phyloP scores from a whole-genome alignment of 2,888 invertebrate species.

The Eilema depressum region DNA sequence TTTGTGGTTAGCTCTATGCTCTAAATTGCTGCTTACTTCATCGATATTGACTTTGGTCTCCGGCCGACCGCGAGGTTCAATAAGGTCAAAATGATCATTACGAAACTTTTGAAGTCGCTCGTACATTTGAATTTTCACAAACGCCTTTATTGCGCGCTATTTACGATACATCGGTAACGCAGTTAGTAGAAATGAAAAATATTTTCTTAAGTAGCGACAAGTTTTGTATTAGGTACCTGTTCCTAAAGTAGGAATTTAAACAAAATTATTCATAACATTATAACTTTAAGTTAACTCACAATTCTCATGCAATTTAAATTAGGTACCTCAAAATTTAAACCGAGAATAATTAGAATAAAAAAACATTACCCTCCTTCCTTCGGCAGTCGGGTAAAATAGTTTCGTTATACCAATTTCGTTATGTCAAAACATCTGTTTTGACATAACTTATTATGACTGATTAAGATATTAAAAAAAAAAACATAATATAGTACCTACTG shows the following conservation, averaged over 20 bases:
- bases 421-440: no score
- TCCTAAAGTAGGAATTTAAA: no score
- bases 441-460: no score
- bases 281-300: background rate
- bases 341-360: no score
- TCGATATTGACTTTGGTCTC: background rate
- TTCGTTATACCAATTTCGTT: no score
- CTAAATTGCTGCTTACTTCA: background rate
- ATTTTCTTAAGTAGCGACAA: background rate
- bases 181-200: background rate
- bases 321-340: background rate
- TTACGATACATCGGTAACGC: conserved; percentile 1
- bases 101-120: background rate
- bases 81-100: background rate
- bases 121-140: background rate
- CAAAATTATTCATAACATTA: background rate
- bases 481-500: no score
- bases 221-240: no score
- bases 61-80: background rate
- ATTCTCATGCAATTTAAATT: background rate
- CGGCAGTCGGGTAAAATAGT: no score
- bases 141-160: background rate
- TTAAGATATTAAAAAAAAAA: no score
- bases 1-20: background rate
- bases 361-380: no score